Evolutionary conservation across 1,140 invertebrate species (phyloP).

Genomic region (Campoletis sonorensis): DNA sequence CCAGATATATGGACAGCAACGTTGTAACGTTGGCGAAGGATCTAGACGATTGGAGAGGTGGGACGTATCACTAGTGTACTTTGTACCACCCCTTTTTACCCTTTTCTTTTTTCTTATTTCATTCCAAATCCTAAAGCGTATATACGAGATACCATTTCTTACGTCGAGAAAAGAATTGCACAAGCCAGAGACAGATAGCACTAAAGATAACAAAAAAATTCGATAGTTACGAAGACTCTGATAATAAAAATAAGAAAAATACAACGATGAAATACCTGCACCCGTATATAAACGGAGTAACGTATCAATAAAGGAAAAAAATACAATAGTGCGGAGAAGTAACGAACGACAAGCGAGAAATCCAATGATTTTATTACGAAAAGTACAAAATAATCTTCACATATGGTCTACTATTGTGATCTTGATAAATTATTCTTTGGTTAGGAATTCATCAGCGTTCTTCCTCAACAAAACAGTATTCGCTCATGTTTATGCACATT

Average conservation of each 20-base stretch:
- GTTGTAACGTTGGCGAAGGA: constrained; percentile 10
- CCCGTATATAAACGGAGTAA: no score
- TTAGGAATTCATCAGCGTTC: no score
- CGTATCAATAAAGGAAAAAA: background rate
- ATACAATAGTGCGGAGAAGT: no score
- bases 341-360: no score
- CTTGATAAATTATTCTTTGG: no score
- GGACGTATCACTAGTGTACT: background rate
- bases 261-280: background rate
- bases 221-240: background rate
- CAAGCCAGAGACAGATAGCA: background rate
- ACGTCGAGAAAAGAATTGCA: constrained; percentile 15
- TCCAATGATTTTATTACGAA: no score
- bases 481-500: background rate
- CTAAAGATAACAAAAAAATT: background rate
- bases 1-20: background rate
- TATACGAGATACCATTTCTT: constrained; percentile 35
- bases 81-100: background rate
- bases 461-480: background rate
- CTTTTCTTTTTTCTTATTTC: background rate
- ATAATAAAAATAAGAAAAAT: background rate
- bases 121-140: background rate
- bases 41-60: background rate
- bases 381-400: no score
- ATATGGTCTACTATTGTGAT: no score